Conservation (phyloP, 2,797 vertebrate genomes). For the Sebastes miniatus region DNA sequence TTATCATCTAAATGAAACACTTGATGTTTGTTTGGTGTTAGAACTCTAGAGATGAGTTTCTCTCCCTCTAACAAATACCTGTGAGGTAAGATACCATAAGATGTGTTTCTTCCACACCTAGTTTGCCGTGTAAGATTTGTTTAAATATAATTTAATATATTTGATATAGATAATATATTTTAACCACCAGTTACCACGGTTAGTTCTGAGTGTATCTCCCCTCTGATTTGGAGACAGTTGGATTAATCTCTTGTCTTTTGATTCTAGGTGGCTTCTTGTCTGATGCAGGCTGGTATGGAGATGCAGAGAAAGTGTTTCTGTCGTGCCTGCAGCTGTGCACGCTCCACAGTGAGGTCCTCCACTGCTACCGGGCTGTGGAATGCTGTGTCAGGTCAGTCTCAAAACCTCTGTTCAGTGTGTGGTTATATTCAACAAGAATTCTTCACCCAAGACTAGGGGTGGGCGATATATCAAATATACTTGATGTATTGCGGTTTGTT, state of each 20-base stretch:
- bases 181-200: neutral
- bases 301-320: slow-evolving; percentile 97
- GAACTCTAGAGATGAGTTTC: neutral
- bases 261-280: slow-evolving; percentile 93
- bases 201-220: neutral
- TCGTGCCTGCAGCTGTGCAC: slow-evolving; percentile 97
- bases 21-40: neutral
- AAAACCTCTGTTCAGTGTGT: neutral
- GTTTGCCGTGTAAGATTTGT: neutral
- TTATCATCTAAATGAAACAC: neutral
- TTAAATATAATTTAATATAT: neutral
- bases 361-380: slow-evolving; percentile 96
- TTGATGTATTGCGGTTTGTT: too few species aligned
- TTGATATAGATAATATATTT: neutral
- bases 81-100: neutral
- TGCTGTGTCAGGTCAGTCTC: slow-evolving; percentile 93
- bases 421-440: neutral
- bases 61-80: neutral
- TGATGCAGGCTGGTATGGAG: slow-evolving; percentile 98
- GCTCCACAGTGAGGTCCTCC: slow-evolving; percentile 95
- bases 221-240: neutral
- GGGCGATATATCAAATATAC: neutral
- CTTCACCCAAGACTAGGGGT: neutral
- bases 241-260: neutral
- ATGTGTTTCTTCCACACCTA: neutral